A percentile compares a stretch with the other conserved stretches of the same genome.
Conservation (phyloP, 2,797 vertebrate genomes). For the Argentina silus region DNA sequence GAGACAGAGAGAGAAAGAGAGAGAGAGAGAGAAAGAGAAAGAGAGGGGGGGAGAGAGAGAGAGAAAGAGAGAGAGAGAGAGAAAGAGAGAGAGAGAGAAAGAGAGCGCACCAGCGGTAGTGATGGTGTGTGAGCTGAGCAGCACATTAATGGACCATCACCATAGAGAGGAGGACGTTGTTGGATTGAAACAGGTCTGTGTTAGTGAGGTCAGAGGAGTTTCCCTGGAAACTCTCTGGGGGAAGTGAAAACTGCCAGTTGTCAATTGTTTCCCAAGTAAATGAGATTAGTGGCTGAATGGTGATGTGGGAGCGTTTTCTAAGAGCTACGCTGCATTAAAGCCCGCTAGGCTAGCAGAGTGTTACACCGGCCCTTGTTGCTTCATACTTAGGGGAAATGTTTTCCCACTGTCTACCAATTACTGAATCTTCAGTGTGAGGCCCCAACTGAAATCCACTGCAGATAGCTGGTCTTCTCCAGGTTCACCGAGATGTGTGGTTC, state of each 20-base stretch:
- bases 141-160: constrained; percentile 81
- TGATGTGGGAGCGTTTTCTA: constrained; percentile 71
- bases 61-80: constrained; percentile 22
- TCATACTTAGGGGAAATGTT: too few species aligned
- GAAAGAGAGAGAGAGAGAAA: too few species aligned
- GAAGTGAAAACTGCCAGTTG: constrained; percentile 78
- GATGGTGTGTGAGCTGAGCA: constrained; percentile 67
- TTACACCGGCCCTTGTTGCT: too few species aligned
- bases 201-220: constrained; percentile 84
- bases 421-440: too few species aligned
- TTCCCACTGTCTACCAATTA: too few species aligned
- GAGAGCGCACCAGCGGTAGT: constrained; percentile 26
- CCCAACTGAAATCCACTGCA: too few species aligned
- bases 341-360: too few species aligned
- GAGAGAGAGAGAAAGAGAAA: too few species aligned
- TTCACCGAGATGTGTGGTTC: too few species aligned
- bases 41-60: too few species aligned
- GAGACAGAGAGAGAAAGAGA: neutral
- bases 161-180: constrained; percentile 78
- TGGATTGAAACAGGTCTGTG: constrained; percentile 75
- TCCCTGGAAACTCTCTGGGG: constrained; percentile 81
- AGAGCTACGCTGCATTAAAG: too few species aligned
- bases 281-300: constrained; percentile 85
- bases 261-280: constrained; percentile 83
- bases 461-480: too few species aligned